A percentile compares a stretch with the other conserved stretches of the same genome.
Evolutionary conservation across 2,797 vertebrate species (phyloP).

Genomic region (Graptemys geographica): DNA sequence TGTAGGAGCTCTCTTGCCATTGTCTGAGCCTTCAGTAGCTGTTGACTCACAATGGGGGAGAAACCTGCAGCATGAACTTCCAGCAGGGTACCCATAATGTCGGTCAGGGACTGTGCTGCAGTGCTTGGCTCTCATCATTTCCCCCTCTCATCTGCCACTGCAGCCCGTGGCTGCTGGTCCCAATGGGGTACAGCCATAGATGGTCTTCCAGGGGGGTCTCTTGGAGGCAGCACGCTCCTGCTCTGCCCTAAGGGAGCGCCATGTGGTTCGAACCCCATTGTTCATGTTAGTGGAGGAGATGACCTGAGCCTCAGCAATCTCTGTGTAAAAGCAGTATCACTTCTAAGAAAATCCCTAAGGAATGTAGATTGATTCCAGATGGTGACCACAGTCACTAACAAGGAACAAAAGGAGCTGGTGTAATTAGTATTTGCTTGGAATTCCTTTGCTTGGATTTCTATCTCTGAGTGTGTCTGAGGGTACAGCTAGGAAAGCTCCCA

Average conservation of each 20-base stretch:
- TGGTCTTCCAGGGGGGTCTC: too few relatives aligned
- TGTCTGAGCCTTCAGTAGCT: background rate
- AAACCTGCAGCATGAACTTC: background rate
- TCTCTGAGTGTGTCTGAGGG: constrained; percentile 20
- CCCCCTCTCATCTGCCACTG: too few relatives aligned
- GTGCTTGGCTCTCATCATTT: too few relatives aligned
- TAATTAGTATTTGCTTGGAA: background rate
- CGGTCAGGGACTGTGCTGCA: too few relatives aligned
- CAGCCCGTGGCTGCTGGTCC: too few relatives aligned
- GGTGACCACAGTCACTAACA: background rate
- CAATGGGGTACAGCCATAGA: background rate
- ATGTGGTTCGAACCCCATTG: background rate
- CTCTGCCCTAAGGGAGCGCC: background rate
- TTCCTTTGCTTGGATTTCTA: constrained; percentile 6
- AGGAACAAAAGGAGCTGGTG: background rate
- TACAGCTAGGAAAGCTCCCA: constrained; percentile 47
- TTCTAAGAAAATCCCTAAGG: background rate
- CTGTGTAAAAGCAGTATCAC: background rate
- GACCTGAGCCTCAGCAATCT: background rate
- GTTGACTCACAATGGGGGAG: background rate
- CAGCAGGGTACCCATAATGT: background rate
- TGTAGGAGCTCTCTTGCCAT: background rate
- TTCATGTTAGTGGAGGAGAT: background rate
- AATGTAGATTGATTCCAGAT: accelerated
- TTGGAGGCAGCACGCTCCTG: background rate